phyloP scores from a whole-genome alignment of 2,888 invertebrate species.

The Spilarctia lutea region DNA sequence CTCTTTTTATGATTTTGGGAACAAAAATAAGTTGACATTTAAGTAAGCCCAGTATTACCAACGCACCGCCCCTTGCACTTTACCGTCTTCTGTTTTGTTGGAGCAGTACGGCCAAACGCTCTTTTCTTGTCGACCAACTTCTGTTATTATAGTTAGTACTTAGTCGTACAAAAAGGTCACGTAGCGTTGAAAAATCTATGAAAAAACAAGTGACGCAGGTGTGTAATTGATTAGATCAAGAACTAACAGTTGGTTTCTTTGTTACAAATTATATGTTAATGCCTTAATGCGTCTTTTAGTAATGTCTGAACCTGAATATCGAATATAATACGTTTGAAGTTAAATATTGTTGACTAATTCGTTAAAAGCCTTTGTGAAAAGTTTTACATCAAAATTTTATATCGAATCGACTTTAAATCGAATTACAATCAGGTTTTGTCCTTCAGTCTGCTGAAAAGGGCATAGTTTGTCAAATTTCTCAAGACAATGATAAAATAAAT shows the following conservation, averaged over 20 bases:
- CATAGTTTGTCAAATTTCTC: neutral
- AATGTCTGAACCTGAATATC: neutral
- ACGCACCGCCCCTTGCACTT: no score
- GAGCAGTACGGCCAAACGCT: no score
- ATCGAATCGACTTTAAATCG: neutral
- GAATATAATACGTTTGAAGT: neutral
- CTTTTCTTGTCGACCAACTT: neutral
- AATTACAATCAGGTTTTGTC: neutral
- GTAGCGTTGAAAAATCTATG: constrained; percentile 1
- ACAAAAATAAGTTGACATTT: no score
- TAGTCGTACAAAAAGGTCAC: neutral
- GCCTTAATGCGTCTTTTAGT: neutral
- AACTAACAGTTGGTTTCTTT: neutral
- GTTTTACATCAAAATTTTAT: neutral
- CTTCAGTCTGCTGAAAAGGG: neutral
- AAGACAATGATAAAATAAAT: no score
- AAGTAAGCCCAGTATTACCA: no score
- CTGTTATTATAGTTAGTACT: neutral
- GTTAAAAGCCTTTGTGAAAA: neutral
- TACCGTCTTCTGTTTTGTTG: no score
- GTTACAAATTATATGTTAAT: neutral
- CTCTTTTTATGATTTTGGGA: no score
- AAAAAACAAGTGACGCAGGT: neutral
- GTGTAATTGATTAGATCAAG: constrained; percentile 30
- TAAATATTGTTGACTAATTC: neutral